Percentiles rank a stretch among this genome's conserved stretches.
Evolutionary conservation across 2,113 vertebrate genomes (phyloP).

Genomic region (Globicephala melas): DNA sequence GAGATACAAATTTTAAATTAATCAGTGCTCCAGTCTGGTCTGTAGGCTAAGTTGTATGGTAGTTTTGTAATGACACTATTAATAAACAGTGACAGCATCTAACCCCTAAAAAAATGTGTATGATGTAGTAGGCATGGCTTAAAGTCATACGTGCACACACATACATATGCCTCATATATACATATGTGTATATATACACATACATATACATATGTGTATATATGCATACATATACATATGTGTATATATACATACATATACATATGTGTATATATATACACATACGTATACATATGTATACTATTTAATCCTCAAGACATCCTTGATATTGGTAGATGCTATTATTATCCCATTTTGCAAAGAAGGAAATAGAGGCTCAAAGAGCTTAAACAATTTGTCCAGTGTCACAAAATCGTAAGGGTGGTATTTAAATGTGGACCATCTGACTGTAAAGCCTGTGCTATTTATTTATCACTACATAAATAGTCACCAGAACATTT

Average conservation of each 20-base stretch:
- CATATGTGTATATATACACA: background rate
- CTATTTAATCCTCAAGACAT: background rate
- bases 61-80: background rate
- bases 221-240: background rate
- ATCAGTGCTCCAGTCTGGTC: background rate
- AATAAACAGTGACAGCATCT: background rate
- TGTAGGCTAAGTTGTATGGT: background rate
- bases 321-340: background rate
- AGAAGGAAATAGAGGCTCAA: background rate
- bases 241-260: background rate
- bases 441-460: background rate
- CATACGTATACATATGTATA: background rate
- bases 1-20: constrained; percentile 7
- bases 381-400: background rate
- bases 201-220: background rate
- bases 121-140: background rate
- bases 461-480: background rate
- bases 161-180: background rate
- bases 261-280: background rate
- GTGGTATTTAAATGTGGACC: background rate
- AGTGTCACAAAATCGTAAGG: background rate
- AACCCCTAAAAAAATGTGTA: background rate
- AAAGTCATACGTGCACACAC: background rate
- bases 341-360: background rate
- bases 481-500: background rate